Evolutionary conservation across 2,888 invertebrate species (phyloP), one percentile per base, ranked within the genome.

Genomic region (Chouioia cunea): DNA sequence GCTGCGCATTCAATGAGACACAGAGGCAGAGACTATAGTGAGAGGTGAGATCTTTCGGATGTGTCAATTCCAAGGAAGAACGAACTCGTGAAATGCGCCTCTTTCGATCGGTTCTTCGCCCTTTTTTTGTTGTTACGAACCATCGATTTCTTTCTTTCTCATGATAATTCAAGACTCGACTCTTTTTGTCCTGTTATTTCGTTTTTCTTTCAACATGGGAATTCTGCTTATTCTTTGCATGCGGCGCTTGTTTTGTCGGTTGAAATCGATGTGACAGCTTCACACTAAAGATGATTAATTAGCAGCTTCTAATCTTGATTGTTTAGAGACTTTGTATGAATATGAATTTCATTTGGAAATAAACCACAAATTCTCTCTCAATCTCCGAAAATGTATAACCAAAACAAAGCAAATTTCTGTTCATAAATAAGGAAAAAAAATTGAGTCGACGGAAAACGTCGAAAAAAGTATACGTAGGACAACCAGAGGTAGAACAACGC

Each of bases 11-110:
- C 27, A 56, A 15, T 6, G 23, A 16, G 18, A 52, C 47, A 59
- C 22, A 56, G 43, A 68, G 46, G 44, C 36, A 15, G 48, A 54
- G 54, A 18, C 22, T 22, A 54, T 22, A 27, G 52, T 22, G 60
- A 36, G 59, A 59, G 64, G 70, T 59, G 65, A 70, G 59, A 65
- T 54, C 65, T 23, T 70, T 70, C 59, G 65, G 59, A 65, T 56
- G 48, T 50, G 65, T 65, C 70, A 44, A 65, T 70, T 70, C 70
- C 44, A 44, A 54, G 65, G 44, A 70, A 43, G 46, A 43, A 6
- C 3, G 27, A 4, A 3, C 6, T 6, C 27, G 3, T 4, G 27
- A 27, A 27, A 27, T 27, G 6, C 27, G 27, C 27, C 27, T n/a
- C n/a, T 27, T 27, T 27, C 27, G 43, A 18, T 50, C 10, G 22